Evolutionary conservation across 2,888 invertebrate species (phyloP).

Genomic region (Iphiclides podalirius): DNA sequence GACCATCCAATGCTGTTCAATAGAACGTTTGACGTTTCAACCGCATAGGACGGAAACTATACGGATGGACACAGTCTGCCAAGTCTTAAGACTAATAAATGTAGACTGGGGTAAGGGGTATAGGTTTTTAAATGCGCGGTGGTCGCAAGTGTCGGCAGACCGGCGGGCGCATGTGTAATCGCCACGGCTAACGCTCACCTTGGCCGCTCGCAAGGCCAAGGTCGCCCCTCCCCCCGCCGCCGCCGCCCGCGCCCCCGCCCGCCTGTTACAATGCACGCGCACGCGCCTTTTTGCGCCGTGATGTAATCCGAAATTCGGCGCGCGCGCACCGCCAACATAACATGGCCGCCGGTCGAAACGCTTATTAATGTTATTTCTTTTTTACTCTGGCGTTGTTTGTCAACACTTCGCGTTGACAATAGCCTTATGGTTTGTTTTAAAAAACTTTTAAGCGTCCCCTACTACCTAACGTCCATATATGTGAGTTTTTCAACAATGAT

Average conservation of each 20-base stretch:
- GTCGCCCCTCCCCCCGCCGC: conserved; percentile 36
- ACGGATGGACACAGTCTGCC: no score
- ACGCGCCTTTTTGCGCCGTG: conserved; percentile 72
- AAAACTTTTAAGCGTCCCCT: no score
- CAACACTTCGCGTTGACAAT: conserved; percentile 2
- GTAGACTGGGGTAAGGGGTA: no score
- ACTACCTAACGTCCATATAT: no score
- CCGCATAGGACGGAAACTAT: no score
- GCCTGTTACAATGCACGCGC: conserved; percentile 39
- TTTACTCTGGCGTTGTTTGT: conserved; percentile 8
- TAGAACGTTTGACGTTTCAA: no score
- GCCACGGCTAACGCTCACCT: conserved; percentile 68
- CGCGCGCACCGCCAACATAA: conserved; percentile 62
- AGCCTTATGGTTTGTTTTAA: not conserved
- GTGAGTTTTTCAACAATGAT: no score
- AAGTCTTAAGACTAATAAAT: no score
- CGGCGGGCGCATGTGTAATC: conserved; percentile 73
- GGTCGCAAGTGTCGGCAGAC: no score
- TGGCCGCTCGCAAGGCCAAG: conserved; percentile 47
- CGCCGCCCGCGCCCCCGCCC: conserved; percentile 30
- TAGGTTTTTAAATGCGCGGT: no score
- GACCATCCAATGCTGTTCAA: no score
- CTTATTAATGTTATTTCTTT: conserved; percentile 23
- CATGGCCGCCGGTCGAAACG: conserved; percentile 59
- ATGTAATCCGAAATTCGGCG: conserved; percentile 76